These are phyloP conservation scores for Laodelphax striatellus DNA, from an alignment of 1,140 invertebrate species.

Conservation along the genomic window DNA sequence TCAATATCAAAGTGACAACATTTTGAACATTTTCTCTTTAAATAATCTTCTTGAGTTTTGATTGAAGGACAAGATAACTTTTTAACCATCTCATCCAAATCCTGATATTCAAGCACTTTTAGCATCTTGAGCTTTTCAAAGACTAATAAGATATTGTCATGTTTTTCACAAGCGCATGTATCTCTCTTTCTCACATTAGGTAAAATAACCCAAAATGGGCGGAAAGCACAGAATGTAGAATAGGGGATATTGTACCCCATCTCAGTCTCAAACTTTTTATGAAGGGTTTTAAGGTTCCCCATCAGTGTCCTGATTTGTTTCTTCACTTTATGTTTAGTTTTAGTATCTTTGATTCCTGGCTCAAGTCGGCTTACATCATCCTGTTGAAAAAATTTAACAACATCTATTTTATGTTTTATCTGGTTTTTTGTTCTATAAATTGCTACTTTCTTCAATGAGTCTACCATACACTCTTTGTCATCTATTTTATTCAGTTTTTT, in stretches of 20 bases:
- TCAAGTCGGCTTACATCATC: slow-evolving; percentile 16
- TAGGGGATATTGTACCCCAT: too few species aligned
- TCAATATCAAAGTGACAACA: not conserved
- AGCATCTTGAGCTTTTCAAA: not conserved
- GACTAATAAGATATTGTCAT: slow-evolving; percentile 5
- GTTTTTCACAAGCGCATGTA: too few species aligned
- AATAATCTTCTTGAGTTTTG: not conserved
- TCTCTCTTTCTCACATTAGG: slow-evolving; percentile 4
- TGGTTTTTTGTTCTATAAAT: slow-evolving; percentile 10
- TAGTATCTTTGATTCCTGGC: slow-evolving; percentile 7
- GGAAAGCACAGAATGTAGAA: too few species aligned
- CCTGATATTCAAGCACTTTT: slow-evolving; percentile 12
- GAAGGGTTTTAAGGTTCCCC: not conserved
- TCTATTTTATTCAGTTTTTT: too few species aligned
- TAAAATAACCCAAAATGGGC: slow-evolving; percentile 11
- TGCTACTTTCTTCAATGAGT: not conserved
- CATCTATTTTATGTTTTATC: slow-evolving; percentile 13
- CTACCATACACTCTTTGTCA: too few species aligned
- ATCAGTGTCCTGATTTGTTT: slow-evolving; percentile 2
- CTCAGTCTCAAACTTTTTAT: too few species aligned
- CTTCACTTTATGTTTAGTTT: slow-evolving; percentile 11
- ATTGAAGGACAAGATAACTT: slow-evolving; percentile 3
- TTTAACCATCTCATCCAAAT: slow-evolving; percentile 11
- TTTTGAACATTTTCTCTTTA: not conserved
- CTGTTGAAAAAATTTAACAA: slow-evolving; percentile 11